phyloP scores from a whole-genome alignment of 1,140 invertebrate species.

The Bilobella aurantiaca region DNA sequence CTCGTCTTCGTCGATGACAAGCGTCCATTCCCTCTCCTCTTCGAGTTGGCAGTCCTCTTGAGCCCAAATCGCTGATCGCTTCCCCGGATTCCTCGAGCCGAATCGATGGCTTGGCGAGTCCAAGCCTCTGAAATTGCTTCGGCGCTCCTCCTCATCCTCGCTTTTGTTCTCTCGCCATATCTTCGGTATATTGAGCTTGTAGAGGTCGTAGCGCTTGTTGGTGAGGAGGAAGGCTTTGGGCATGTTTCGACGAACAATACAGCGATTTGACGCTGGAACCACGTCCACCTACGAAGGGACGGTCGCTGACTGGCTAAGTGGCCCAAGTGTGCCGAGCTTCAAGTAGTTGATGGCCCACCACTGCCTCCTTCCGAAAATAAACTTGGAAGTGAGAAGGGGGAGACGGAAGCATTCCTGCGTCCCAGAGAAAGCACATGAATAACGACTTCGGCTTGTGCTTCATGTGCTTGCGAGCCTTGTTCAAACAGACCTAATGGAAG shows the following conservation, averaged over 20 bases:
- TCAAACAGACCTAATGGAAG: background rate
- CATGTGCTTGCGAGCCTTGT: background rate
- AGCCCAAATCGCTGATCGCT: no score
- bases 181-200: conserved; percentile 37
- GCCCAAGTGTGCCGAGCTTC: no score
- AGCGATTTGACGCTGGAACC: background rate
- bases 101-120: background rate
- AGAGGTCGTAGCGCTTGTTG: conserved; percentile 46
- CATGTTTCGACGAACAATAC: conserved; percentile 38
- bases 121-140: background rate
- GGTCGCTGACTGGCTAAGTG: no score
- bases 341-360: background rate
- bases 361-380: conserved; percentile 2
- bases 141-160: conserved; percentile 1
- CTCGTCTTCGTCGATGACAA: conserved; percentile 19
- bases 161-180: background rate
- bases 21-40: conserved; percentile 12
- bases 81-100: no score
- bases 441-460: background rate
- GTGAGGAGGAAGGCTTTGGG: conserved; percentile 50
- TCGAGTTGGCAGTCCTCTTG: background rate
- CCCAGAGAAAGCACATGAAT: conserved; percentile 1
- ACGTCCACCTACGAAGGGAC: background rate
- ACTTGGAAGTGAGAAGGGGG: conserved; percentile 3
- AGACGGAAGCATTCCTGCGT: background rate